phyloP scores from a whole-genome alignment of 1,140 invertebrate genomes.

The Megalonaias nervosa region DNA sequence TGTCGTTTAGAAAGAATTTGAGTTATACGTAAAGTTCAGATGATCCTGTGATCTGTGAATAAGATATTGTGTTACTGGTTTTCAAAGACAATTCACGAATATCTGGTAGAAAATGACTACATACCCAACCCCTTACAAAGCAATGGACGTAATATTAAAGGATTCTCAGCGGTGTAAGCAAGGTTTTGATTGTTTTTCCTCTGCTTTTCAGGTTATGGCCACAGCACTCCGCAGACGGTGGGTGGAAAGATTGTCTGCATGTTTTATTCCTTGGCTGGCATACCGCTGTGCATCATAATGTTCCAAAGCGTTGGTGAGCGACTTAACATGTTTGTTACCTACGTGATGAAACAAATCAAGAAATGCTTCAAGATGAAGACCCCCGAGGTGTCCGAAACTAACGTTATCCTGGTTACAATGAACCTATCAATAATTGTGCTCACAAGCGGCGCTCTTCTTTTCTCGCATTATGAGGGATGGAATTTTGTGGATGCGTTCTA shows the following conservation, averaged over 20 bases:
- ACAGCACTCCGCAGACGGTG: slow-evolving; percentile 73
- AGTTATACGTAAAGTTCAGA: too few relatives aligned
- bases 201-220: slow-evolving; percentile 71
- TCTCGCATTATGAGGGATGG: slow-evolving; percentile 97
- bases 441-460: slow-evolving; percentile 94
- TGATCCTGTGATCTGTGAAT: too few relatives aligned
- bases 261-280: slow-evolving; percentile 70
- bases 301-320: slow-evolving; percentile 73
- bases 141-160: not conserved
- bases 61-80: too few relatives aligned
- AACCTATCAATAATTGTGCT: slow-evolving; percentile 97
- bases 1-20: too few relatives aligned
- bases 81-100: too few relatives aligned
- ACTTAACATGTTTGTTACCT: slow-evolving; percentile 71
- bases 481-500: slow-evolving; percentile 99
- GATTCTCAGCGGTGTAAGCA: too few relatives aligned
- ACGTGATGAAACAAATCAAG: slow-evolving; percentile 64
- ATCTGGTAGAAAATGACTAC: too few relatives aligned
- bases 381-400: slow-evolving; percentile 90
- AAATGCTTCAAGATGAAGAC: slow-evolving; percentile 65
- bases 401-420: slow-evolving; percentile 95
- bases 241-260: slow-evolving; percentile 72
- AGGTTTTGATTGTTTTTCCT: not conserved
- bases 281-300: slow-evolving; percentile 71
- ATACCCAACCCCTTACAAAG: not conserved